Conservation (phyloP, 2,888 invertebrate species). For the Adelphocoris suturalis region DNA sequence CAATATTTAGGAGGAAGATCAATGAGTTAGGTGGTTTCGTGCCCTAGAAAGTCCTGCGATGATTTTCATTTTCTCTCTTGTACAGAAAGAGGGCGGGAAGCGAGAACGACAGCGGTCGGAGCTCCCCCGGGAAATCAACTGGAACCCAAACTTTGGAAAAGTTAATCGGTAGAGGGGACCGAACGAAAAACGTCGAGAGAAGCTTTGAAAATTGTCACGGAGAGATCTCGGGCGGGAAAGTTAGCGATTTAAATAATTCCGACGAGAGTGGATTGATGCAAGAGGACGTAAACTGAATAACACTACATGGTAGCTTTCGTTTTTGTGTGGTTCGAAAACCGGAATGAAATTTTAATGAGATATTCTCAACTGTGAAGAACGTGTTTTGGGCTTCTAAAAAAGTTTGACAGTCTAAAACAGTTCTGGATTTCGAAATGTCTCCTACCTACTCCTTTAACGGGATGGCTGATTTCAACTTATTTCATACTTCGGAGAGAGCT, state of each 20-base stretch:
- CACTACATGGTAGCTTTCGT: neutral
- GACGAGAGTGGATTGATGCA: constrained; percentile 1
- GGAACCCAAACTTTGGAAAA: constrained; percentile 15
- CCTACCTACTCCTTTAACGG: too few species aligned
- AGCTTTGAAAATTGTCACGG: neutral
- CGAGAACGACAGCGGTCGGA: neutral
- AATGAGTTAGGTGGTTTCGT: neutral
- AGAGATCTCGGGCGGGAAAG: neutral
- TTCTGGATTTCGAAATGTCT: too few species aligned
- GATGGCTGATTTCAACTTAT: too few species aligned
- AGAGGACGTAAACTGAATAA: neutral
- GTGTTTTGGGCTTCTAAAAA: neutral
- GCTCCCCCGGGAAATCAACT: neutral
- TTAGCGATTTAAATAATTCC: neutral
- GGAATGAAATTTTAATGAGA: neutral
- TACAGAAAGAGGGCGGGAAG: neutral
- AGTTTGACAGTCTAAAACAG: neutral
- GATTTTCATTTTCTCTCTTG: neutral
- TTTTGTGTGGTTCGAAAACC: neutral
- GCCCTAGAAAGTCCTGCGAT: neutral
- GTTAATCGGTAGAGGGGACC: neutral
- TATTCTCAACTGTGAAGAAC: neutral
- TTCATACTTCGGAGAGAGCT: too few species aligned
- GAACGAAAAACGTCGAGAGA: neutral
- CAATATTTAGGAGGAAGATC: neutral